These are phyloP conservation scores for Phalacrocorax carbo DNA, from an alignment of 2,113 vertebrate species.

Conservation along the genomic window DNA sequence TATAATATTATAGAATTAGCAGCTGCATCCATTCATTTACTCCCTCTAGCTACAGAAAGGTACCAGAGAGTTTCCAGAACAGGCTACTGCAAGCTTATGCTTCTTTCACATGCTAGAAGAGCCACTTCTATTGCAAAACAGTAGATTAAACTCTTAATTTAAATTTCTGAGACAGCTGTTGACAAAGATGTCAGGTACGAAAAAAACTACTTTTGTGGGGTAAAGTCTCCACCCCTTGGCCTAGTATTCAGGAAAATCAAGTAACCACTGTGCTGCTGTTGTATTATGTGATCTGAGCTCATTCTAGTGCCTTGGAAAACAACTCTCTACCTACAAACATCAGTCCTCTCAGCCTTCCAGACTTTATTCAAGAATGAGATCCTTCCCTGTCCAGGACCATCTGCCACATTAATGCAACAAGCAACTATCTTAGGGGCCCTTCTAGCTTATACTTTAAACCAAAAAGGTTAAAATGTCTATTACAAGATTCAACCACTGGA, in stretches of 20 bases:
- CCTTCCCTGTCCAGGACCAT: neutral
- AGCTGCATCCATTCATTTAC: neutral
- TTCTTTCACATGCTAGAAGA: neutral
- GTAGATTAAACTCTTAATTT: neutral
- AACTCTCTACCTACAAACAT: neutral
- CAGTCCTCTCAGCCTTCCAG: neutral
- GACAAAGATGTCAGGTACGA: neutral
- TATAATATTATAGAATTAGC: neutral
- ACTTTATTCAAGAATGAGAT: neutral
- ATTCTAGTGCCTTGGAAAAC: neutral
- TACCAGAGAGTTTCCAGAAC: conserved; percentile 23
- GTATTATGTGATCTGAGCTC: neutral
- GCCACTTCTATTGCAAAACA: neutral
- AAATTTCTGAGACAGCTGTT: neutral
- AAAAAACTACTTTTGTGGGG: neutral
- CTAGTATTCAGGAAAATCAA: neutral
- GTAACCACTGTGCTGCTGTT: neutral
- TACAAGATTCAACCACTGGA: neutral
- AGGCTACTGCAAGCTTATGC: neutral
- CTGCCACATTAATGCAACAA: neutral
- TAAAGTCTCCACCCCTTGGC: neutral
- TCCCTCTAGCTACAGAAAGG: conserved; percentile 4
- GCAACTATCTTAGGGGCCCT: neutral
- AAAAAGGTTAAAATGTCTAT: neutral
- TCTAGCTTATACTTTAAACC: neutral